Base-by-base conservation (phyloP, 2,888 invertebrate species). In the Lucinisca nassula region DNA sequence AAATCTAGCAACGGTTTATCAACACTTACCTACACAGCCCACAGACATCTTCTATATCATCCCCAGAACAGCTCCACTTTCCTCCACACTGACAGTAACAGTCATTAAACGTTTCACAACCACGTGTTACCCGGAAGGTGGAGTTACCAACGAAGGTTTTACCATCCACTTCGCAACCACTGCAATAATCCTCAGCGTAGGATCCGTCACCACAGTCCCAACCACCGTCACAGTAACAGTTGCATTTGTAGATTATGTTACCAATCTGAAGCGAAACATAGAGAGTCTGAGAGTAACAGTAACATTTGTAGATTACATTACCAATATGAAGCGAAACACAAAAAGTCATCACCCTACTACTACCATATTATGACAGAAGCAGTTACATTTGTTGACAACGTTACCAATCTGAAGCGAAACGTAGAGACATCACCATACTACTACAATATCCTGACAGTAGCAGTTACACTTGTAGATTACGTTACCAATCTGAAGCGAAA, bases 221-320 rank as follows among this genome's bases (percentile, higher is more conserved):
- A 17, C 93, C 91, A 0, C 95, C 95, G 67, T 94, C 93, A 89
- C 95, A 95, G 72, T 93, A 91, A 83, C 95, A 95, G 12, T 85
- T 85, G 78, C 92, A 94, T 67, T 77, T 70, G 30, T 87, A 55
- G 40, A 92, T 93, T 67, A 87, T 75, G 49, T 85, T 85, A 80
- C 93, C 93, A 4, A 85, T 91, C 49, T 92, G 82, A 10, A 83
- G 85, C 21, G 92, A 78, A 35, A 84, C 77, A 79, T 93, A 94
- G 4, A 79, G 74, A 0, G 90, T 78, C 38, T 91, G 80, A 0
- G 87, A 92, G 67, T 89, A 89, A 77, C 93, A 93, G 45, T 17
- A 12, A 45, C 45, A 45, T 8, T 45, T 45, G 45, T 45, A 45
- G 10, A 12, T 45, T 45, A 45, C 45, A 17, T 45, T 45, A 45